These are phyloP conservation scores for Acanthosepion pharaonis DNA, from an alignment of 2,888 invertebrate genomes.

Conservation along the genomic window DNA sequence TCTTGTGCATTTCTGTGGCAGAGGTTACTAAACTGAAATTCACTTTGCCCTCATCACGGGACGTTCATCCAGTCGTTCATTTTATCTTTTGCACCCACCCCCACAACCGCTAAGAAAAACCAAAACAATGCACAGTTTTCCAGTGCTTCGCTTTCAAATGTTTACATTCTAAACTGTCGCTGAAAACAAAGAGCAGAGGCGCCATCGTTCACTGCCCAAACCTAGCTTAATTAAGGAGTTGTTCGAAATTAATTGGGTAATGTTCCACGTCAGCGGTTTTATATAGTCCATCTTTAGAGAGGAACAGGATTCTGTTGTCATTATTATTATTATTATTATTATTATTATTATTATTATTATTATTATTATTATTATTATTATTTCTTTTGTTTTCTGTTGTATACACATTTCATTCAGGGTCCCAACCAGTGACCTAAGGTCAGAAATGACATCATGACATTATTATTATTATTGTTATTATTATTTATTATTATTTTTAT, in stretches of 20 bases:
- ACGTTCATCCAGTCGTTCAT: background rate
- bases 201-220: background rate
- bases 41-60: background rate
- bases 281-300: too few species aligned
- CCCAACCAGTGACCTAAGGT: too few species aligned
- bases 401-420: too few species aligned
- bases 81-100: background rate
- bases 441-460: too few species aligned
- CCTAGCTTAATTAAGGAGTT: background rate
- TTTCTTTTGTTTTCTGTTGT: too few species aligned
- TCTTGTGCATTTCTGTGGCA: background rate
- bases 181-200: background rate
- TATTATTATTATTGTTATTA: too few species aligned
- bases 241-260: background rate
- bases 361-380: too few species aligned
- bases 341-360: too few species aligned
- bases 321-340: too few species aligned
- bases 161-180: background rate
- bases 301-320: too few species aligned
- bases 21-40: background rate
- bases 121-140: background rate
- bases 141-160: background rate
- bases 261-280: background rate
- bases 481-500: too few species aligned
- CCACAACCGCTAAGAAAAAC: background rate